Base-by-base conservation (phyloP, 2,113 vertebrate genomes). In the Stigmatopora argus region DNA sequence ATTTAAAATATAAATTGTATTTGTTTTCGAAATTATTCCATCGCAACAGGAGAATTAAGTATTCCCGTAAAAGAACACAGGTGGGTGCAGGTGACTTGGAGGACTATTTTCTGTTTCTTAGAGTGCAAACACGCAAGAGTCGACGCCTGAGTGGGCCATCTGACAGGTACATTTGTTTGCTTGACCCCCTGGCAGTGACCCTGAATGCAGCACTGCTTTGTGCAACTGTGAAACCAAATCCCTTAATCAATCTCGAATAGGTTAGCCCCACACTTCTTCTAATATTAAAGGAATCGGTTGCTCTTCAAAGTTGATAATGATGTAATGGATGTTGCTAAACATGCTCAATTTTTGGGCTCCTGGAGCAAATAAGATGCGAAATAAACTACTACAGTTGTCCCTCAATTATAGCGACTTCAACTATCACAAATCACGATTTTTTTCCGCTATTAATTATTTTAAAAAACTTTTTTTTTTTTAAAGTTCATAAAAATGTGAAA, bases 161-260 rank as follows among this genome's bases (percentile, higher is more conserved):
- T 83, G 83, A 85, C 73, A 86, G 74, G 63, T 86, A 79, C 79
- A 78, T 86, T 86, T 88, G 85, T 90, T 86, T 86, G 74, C 66
- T 80, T 78, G 84, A 81, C 81, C 53, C 85, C 65, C 74, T 75
- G 75, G 79, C 72, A 74, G 65, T 72, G 84, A 87, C 85, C 80
- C 70, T 73, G 78, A 72, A 74, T 79, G 69, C 73, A 67, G 74
- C 71, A 81, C 68, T 63, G 75, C 82, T 83, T 87, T 83, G 85
- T 88, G 84, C 85, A 82, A 83, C 55, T 21, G 78, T 84, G 85
- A 86, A 86, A 88, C 82, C 73, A 89, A 86, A 90, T 86, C 86
- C 83, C 74, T 79, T 78, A 82, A 90, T 90, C 85, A 86, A 90
- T 89, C 78, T 78, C 74, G 74, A 80, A 55, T 38, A 81, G 79